These are phyloP conservation scores for Pluvianellus socialis DNA, from an alignment of 2,113 vertebrate genomes.

Conservation along the genomic window DNA sequence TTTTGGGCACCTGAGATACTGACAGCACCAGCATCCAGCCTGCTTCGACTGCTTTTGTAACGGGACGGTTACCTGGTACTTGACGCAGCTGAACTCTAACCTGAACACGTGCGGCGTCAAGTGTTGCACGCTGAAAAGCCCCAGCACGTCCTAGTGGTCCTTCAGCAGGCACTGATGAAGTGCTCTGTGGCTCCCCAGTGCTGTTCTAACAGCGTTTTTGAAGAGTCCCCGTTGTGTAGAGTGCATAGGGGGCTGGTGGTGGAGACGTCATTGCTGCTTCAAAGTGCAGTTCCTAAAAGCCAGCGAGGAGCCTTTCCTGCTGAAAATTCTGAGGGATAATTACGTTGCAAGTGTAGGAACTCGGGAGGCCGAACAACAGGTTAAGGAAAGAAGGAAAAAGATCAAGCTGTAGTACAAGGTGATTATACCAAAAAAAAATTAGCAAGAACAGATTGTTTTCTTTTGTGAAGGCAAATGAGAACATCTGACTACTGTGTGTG, in stretches of 20 bases:
- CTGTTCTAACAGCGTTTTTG: background rate
- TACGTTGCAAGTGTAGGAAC: background rate
- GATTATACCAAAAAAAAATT: background rate
- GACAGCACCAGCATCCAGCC: background rate
- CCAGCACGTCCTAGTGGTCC: background rate
- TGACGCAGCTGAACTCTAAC: background rate
- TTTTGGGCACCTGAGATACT: background rate
- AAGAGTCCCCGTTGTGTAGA: background rate
- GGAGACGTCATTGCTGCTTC: background rate
- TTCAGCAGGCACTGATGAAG: background rate
- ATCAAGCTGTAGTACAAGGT: background rate
- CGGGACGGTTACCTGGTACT: background rate
- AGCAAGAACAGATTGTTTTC: background rate
- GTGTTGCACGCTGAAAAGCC: background rate
- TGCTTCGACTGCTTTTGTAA: background rate
- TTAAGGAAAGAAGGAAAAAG: background rate
- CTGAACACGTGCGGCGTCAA: background rate
- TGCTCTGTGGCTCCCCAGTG: background rate
- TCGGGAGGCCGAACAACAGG: background rate
- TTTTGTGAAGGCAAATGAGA: background rate
- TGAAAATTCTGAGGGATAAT: background rate
- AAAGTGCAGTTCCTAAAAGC: background rate
- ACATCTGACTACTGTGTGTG: too few relatives aligned
- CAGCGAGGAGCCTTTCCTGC: background rate
- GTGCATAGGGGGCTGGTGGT: background rate